Base-by-base conservation (phyloP, 2,113 vertebrate genomes). In the Erythrocercus mccallii region DNA sequence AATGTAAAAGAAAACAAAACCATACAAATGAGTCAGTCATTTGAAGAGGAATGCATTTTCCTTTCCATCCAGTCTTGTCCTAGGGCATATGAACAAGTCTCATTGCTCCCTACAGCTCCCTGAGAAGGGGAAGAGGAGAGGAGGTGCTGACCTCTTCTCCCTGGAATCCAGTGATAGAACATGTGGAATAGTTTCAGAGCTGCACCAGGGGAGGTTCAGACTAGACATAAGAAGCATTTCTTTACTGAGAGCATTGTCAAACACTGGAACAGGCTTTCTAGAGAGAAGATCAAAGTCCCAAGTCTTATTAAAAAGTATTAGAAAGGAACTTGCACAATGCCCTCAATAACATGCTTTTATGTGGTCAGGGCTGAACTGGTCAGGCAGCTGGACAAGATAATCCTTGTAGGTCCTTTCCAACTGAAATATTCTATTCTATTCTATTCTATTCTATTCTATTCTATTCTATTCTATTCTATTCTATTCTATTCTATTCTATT, bases 1-100 rank as follows among this genome's bases (percentile, higher is more conserved):
- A 44, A 65, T 3, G 10, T 8, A 30, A 80, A 90, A 65, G 23
- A 56, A 90, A 94, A 65, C 7, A 48, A 71, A 88, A 33, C 3
- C 5, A 28, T 69, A 57, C 30, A 81, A 88, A 73, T 4, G 2
- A 83, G 22, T 50, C 21, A 73, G 35, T 11, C 15, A 64, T 74
- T 90, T 64, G n/a, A 95, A 92, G 25, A 71, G 12, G 57, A 95
- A 74, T n/a, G 31, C 5, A 17, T 65, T 88, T 88, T 70, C 10
- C 17, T 50, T 77, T 83, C 35, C 31, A 57, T 27, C 4, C 30
- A 62, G 0, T 86, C 33, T 73, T 83, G 24, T 21, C 20, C 15
- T 14, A 47, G 58, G 30, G 10, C 15, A 65, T 23, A 54, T 11
- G 23, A 73, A 74, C 22, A 57, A 66, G 16, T 82, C 20, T 38